These are phyloP conservation scores for Phycodurus eques DNA, from an alignment of 2,113 vertebrate genomes.

Conservation along the genomic window DNA sequence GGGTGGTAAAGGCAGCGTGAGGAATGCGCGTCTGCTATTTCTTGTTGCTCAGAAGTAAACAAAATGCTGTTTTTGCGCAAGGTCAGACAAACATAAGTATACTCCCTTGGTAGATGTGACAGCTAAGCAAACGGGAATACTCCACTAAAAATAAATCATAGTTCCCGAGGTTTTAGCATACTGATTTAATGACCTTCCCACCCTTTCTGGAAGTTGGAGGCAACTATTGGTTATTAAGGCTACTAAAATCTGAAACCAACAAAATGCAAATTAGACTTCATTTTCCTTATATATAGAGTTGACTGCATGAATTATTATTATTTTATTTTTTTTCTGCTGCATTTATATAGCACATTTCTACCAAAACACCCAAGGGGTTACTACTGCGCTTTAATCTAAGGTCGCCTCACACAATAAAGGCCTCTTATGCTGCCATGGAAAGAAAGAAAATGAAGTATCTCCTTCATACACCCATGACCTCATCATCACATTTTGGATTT, in stretches of 20 bases:
- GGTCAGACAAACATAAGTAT: neutral
- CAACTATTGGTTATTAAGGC: too few relatives aligned
- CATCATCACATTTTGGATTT: neutral
- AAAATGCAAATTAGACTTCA: neutral
- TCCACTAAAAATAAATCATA: neutral
- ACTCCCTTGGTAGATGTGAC: neutral
- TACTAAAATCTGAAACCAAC: neutral
- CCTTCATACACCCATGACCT: neutral
- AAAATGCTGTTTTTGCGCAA: neutral
- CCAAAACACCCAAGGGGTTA: too few relatives aligned
- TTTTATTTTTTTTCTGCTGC: neutral
- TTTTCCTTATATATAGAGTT: too few relatives aligned
- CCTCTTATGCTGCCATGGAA: neutral
- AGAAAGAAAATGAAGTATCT: neutral
- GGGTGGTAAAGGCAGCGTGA: slow-evolving; percentile 5
- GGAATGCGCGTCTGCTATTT: neutral
- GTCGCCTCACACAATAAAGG: neutral
- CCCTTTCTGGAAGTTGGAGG: neutral
- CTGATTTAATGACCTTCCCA: neutral
- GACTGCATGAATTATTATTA: too few relatives aligned
- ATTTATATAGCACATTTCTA: neutral
- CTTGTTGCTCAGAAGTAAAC: neutral
- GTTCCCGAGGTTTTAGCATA: too few relatives aligned
- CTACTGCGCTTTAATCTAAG: too few relatives aligned
- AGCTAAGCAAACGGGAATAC: neutral